Percentiles rank a stretch among this genome's conserved stretches.
Conservation (phyloP, 2,888 invertebrate species). For the Syrista parreyssii region DNA sequence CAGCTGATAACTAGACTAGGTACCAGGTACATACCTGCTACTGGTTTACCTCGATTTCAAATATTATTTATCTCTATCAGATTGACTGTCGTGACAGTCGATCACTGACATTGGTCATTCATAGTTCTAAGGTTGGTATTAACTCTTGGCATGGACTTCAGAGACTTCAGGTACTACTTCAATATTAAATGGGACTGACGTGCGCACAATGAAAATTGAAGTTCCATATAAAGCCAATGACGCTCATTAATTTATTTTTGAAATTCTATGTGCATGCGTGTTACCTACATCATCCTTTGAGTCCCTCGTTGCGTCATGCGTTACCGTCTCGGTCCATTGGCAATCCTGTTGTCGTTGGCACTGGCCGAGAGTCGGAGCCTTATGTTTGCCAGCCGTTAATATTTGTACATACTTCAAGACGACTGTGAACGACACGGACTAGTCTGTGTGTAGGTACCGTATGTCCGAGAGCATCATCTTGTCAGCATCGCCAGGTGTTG, state of each 20-base stretch:
- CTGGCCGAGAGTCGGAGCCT: conserved; percentile 7
- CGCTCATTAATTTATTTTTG: not conserved
- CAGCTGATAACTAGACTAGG: not conserved
- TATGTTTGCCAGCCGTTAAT: conserved; percentile 32
- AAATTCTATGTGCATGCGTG: not conserved
- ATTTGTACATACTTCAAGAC: conserved; percentile 29
- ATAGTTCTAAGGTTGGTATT: not conserved
- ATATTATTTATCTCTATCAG: not conserved
- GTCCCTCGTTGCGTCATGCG: not conserved
- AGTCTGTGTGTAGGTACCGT: not conserved
- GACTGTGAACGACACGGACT: conserved; percentile 2
- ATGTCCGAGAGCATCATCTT: not conserved
- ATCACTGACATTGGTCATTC: not conserved
- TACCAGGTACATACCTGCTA: not conserved
- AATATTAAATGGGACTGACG: not conserved
- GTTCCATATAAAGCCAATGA: not conserved
- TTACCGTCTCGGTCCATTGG: not conserved
- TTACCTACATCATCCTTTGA: not conserved
- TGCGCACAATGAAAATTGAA: not conserved
- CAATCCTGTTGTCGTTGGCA: not conserved
- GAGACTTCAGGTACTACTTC: not conserved
- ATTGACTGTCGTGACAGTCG: not conserved
- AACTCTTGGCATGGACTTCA: not conserved
- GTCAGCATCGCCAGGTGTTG: not conserved
- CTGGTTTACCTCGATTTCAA: not conserved